Percentiles rank a stretch among this genome's conserved stretches.
Evolutionary conservation across 2,888 invertebrate species (phyloP).

Genomic region (Balanococcus diminutus): DNA sequence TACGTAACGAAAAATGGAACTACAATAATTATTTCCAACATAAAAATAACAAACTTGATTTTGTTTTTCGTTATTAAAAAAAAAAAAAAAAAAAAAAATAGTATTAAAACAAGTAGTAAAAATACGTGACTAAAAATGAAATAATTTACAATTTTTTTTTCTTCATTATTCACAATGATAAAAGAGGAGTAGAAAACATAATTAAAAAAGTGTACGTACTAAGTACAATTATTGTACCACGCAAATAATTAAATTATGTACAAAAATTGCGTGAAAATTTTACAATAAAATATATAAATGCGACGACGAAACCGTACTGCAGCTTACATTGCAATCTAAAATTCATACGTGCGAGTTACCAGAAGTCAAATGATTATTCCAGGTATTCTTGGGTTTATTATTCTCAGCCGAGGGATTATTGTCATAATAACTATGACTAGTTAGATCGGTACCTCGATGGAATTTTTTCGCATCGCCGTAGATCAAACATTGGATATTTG

Average conservation of each 20-base stretch:
- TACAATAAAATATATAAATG: not conserved
- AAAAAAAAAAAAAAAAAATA: not conserved
- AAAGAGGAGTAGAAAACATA: not conserved
- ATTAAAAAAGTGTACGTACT: not conserved
- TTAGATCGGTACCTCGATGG: constrained; percentile 55
- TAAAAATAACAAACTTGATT: not conserved
- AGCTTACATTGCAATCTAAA: no score
- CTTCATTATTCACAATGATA: not conserved
- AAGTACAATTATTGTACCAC: not conserved
- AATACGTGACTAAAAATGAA: not conserved
- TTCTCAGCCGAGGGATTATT: not conserved
- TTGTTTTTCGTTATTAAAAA: no score
- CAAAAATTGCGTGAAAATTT: not conserved
- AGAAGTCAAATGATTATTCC: constrained; percentile 37
- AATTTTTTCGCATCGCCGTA: constrained; percentile 59
- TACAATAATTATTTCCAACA: not conserved
- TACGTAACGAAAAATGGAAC: not conserved
- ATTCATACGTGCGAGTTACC: constrained; percentile 1
- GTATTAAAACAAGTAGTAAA: not conserved
- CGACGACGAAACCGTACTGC: not conserved
- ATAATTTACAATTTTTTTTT: not conserved
- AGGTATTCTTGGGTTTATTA: not conserved
- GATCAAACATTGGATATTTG: constrained; percentile 58
- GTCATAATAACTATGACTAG: constrained; percentile 45
- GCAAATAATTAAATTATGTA: not conserved